Evolutionary conservation across 2,888 invertebrate species (phyloP).

Genomic region (Panzeria rudis): DNA sequence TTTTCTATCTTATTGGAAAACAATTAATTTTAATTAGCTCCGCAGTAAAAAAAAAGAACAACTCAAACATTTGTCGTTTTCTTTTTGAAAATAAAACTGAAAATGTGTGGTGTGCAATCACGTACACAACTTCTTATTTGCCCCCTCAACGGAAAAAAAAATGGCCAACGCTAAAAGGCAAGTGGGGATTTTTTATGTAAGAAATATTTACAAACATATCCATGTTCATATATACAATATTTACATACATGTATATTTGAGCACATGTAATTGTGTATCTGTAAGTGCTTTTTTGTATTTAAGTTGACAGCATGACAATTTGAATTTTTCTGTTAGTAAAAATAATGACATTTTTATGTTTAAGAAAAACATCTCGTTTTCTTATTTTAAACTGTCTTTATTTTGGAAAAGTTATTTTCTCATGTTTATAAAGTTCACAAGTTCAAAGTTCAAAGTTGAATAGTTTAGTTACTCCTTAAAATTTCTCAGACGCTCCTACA

Average conservation of each 20-base stretch:
- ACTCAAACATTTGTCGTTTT: neutral
- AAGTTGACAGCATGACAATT: neutral
- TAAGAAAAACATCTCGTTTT: no score
- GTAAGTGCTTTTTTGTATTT: neutral
- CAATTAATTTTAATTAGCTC: slow-evolving; percentile 28
- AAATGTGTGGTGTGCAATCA: slow-evolving; percentile 31
- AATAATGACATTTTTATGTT: neutral
- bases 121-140: slow-evolving; percentile 36
- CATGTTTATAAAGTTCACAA: no score
- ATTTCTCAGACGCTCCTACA: no score
- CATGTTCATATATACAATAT: neutral
- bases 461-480: no score
- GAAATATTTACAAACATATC: neutral
- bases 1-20: slow-evolving; percentile 7
- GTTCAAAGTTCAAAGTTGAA: no score
- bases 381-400: no score
- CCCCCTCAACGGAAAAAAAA: neutral
- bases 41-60: neutral
- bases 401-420: no score
- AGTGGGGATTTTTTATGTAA: neutral
- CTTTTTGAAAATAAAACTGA: neutral
- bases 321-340: neutral
- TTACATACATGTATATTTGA: neutral
- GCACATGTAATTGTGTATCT: neutral
- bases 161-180: neutral